phyloP scores from a whole-genome alignment of 2,888 invertebrate genomes.

The Lissonota sp. region DNA sequence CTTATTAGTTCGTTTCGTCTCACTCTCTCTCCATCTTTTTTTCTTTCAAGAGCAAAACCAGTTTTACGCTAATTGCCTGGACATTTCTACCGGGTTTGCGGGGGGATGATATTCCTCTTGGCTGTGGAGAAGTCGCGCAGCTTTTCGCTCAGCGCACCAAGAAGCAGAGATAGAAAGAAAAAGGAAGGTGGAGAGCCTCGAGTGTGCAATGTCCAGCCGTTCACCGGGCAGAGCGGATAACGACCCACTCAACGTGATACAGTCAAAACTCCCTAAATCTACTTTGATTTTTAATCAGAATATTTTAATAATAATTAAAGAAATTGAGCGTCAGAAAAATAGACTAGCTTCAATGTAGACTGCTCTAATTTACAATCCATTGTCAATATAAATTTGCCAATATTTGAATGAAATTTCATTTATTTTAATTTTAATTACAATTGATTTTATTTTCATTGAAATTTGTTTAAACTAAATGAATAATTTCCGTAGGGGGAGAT shows the following conservation, averaged over 20 bases:
- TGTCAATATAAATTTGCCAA: no score
- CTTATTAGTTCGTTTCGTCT: conserved; percentile 23
- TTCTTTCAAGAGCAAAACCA: conserved; percentile 69
- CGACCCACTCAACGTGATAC: conserved; percentile 66
- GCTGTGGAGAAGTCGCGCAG: conserved; percentile 39
- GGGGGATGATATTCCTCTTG: conserved; percentile 45
- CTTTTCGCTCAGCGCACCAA: conserved; percentile 42
- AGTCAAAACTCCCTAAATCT: no score
- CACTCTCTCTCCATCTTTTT: conserved; percentile 17
- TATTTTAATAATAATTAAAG: no score
- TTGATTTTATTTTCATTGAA: no score
- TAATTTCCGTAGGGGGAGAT: no score
- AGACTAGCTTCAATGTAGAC: no score
- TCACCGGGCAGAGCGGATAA: conserved; percentile 65
- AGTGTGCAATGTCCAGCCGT: conserved; percentile 52
- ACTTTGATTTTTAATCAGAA: no score
- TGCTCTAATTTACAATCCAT: no score
- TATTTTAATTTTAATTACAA: no score
- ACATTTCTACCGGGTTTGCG: conserved; percentile 66
- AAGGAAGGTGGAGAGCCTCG: conserved; percentile 28
- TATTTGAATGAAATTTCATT: no score
- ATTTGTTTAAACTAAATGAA: no score
- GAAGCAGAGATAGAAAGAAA: neutral
- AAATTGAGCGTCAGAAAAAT: no score
- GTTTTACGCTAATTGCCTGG: conserved; percentile 75